Evolutionary conservation across 2,797 vertebrate genomes (phyloP).

Genomic region (Podargus strigoides): DNA sequence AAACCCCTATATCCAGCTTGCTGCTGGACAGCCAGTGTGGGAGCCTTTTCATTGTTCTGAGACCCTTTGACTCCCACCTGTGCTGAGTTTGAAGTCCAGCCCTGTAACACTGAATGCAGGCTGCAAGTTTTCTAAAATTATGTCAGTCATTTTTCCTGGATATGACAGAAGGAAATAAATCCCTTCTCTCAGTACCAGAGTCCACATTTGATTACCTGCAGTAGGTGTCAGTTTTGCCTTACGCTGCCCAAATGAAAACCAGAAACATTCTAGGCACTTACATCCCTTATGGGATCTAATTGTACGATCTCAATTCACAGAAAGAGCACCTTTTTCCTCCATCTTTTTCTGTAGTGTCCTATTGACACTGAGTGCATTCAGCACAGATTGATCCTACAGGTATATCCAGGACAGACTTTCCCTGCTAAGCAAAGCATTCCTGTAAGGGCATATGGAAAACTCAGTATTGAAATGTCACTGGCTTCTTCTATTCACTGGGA

Average conservation of each 20-base stretch:
- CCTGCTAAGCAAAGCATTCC: not conserved
- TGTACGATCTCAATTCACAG: not conserved
- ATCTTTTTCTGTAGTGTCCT: not conserved
- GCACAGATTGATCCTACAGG: not conserved
- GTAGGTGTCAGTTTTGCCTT: not conserved
- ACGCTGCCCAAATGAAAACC: not conserved
- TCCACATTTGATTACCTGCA: not conserved
- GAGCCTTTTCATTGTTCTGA: not conserved
- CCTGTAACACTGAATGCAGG: not conserved
- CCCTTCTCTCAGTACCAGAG: not conserved
- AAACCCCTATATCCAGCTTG: not conserved
- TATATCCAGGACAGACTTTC: not conserved
- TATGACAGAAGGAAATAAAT: constrained; percentile 6
- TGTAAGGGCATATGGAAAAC: not conserved
- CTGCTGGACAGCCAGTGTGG: not conserved
- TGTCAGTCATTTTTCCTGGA: not conserved
- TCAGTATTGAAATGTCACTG: accelerated
- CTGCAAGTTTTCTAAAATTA: not conserved
- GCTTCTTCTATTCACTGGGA: not conserved
- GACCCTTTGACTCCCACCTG: not conserved
- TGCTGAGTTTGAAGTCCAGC: not conserved
- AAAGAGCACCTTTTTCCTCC: not conserved
- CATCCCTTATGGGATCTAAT: not conserved
- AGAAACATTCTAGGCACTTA: not conserved
- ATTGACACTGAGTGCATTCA: not conserved